These are phyloP conservation scores for Chlamydotis undulata DNA, from an alignment of 2,113 vertebrate species.

Conservation along the genomic window DNA sequence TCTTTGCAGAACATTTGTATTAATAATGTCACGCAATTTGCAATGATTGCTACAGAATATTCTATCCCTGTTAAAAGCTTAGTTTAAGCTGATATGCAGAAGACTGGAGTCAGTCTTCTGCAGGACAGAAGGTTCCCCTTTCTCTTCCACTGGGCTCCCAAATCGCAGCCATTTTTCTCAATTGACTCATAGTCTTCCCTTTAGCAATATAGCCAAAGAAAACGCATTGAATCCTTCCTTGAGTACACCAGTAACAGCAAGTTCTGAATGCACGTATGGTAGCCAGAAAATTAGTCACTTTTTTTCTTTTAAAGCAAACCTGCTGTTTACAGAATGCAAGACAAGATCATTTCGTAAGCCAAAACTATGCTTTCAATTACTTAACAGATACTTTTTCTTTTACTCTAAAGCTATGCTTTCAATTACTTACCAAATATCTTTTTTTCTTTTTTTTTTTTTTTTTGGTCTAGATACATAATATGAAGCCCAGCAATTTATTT, in stretches of 20 bases:
- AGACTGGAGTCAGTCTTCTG: not conserved
- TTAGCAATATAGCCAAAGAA: not conserved
- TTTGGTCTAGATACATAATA: not conserved
- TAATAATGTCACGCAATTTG: constrained; percentile 17
- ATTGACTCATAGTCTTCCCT: not conserved
- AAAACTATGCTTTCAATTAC: not conserved
- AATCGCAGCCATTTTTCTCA: not conserved
- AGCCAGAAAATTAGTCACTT: not conserved
- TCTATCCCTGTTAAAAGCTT: not conserved
- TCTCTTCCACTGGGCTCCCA: not conserved
- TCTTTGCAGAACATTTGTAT: constrained; percentile 55
- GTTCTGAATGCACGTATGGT: not conserved
- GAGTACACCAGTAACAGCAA: not conserved
- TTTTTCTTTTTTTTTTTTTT: not conserved
- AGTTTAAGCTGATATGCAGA: not conserved
- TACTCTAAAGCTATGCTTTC: not conserved
- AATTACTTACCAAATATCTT: not conserved
- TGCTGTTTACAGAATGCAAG: not conserved
- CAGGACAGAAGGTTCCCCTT: not conserved
- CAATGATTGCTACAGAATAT: constrained; percentile 1
- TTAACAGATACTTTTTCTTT: not conserved
- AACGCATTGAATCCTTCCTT: not conserved
- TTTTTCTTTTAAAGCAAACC: not conserved
- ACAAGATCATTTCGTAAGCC: not conserved
- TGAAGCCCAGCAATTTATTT: not conserved